Evolutionary conservation across 2,888 invertebrate species (phyloP), one percentile per base, ranked within the genome.

Genomic region (Furcula furcula): DNA sequence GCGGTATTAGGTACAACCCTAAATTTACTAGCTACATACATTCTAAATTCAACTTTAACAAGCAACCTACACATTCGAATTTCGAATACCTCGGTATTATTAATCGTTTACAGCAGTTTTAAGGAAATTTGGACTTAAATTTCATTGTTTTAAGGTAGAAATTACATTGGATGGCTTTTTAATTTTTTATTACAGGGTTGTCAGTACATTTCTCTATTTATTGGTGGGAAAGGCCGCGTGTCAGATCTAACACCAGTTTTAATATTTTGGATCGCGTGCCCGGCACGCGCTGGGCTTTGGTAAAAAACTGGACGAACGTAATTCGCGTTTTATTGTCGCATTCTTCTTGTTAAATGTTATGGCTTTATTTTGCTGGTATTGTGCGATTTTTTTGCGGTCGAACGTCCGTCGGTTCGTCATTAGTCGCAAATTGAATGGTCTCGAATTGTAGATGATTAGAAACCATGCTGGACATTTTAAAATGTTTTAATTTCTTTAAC

Each of bases 221-320:
- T 87, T 85, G 86, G 88, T 85, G 87, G 87, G 87, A 86, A 87
- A 73, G 73, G 82, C 75, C 87, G 82, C 87, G 88, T 88, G 88
- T 88, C 86, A 84, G 70, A 62, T 84, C 84, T 87, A 84, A 88
- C 88, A 88, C 88, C 83, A 86, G 84, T 85, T 87, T 85, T 87
- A 88, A 87, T 87, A 87, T 87, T 86, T 83, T 68, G 62, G 47
- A 76, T 57, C 88, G 62, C 85, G 87, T 82, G 88, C 2, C 53
- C 0, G 65, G 32, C 88, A 84, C 88, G 86, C 70, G 84, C 22
- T 13, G 6, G 29, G 50, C 87, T 87, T 87, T 87, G 87, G 84
- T 86, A 86, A 88, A 88, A 88, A 88, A 83, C 79, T 84, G 73
- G 65, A 77, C 76, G 73, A 63, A 52, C 68, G 77, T 85, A 84